Percentiles rank a stretch among this genome's conserved stretches.
These are phyloP conservation scores for Battus philenor DNA, from an alignment of 1,140 invertebrate species.

Conservation along the genomic window DNA sequence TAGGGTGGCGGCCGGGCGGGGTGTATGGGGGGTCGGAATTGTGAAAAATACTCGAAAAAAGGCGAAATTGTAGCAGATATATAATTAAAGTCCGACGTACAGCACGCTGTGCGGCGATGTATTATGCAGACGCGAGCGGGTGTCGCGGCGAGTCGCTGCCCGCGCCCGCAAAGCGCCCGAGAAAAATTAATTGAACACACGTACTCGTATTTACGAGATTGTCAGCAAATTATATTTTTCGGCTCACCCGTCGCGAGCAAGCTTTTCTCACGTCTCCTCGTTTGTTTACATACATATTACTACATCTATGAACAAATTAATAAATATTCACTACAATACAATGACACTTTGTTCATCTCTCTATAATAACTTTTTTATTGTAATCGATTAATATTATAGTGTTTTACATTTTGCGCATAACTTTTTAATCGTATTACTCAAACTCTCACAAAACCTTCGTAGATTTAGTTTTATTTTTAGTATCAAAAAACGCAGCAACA, in stretches of 20 bases:
- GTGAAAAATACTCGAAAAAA: constrained; percentile 76
- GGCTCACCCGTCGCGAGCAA: constrained; percentile 19
- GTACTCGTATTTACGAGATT: constrained; percentile 13
- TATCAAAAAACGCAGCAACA: too few relatives aligned
- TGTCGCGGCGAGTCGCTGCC: constrained; percentile 47
- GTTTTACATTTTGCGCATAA: too few relatives aligned
- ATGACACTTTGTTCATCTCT: too few relatives aligned
- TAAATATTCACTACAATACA: too few relatives aligned
- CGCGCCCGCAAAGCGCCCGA: constrained; percentile 33
- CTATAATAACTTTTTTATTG: too few relatives aligned
- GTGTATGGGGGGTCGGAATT: constrained; percentile 54
- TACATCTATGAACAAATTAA: too few relatives aligned
- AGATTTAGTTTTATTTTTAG: too few relatives aligned
- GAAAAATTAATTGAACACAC: constrained; percentile 57
- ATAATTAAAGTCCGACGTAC: constrained; percentile 74
- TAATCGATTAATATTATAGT: too few relatives aligned
- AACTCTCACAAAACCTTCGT: too few relatives aligned
- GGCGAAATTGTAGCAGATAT: constrained; percentile 75
- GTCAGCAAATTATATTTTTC: constrained; percentile 24
- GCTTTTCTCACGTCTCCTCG: too few relatives aligned
- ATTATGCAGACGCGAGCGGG: constrained; percentile 63
- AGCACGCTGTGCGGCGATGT: constrained; percentile 63
- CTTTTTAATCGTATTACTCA: too few relatives aligned
- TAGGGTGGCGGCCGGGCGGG: constrained; percentile 38
- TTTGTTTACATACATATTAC: too few relatives aligned